Evolutionary conservation across 2,888 invertebrate genomes (phyloP).

Genomic region (Mesodorylaimus sp.): DNA sequence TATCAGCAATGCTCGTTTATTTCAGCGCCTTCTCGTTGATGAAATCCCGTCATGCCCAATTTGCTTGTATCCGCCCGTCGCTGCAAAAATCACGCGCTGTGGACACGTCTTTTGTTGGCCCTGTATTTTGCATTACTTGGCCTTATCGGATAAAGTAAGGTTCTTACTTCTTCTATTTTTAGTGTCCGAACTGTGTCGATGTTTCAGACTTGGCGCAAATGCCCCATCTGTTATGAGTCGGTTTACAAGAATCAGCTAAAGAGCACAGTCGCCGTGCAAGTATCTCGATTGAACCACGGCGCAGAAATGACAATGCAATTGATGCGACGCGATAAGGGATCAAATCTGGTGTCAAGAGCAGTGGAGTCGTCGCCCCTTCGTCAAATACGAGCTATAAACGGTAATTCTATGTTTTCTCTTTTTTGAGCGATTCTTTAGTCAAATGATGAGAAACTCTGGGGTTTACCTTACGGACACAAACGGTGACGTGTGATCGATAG

Average conservation of each 20-base stretch:
- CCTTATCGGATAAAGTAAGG: constrained; percentile 62
- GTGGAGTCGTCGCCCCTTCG: background rate
- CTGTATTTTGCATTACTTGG: constrained; percentile 74
- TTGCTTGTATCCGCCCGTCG: constrained; percentile 64
- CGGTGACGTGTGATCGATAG: too few relatives aligned
- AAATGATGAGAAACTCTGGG: too few relatives aligned
- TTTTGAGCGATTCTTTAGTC: too few relatives aligned
- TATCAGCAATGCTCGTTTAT: constrained; percentile 8
- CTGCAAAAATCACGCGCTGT: constrained; percentile 77
- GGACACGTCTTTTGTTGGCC: constrained; percentile 93
- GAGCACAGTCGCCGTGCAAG: constrained; percentile 33
- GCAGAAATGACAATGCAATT: constrained; percentile 50
- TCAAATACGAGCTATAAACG: too few relatives aligned
- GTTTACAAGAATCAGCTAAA: constrained; percentile 62
- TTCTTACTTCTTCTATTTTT: too few relatives aligned
- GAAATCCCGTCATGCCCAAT: constrained; percentile 60
- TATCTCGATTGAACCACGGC: constrained; percentile 32
- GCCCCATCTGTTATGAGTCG: constrained; percentile 77
- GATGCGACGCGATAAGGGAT: constrained; percentile 58
- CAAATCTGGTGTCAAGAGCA: constrained; percentile 32
- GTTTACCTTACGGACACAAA: too few relatives aligned
- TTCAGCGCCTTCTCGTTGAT: constrained; percentile 26
- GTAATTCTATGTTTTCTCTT: too few relatives aligned
- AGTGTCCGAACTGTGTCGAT: too few relatives aligned
- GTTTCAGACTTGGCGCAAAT: constrained; percentile 59